phyloP scores from a whole-genome alignment of 2,113 vertebrate genomes.

The Alectura lathami region DNA sequence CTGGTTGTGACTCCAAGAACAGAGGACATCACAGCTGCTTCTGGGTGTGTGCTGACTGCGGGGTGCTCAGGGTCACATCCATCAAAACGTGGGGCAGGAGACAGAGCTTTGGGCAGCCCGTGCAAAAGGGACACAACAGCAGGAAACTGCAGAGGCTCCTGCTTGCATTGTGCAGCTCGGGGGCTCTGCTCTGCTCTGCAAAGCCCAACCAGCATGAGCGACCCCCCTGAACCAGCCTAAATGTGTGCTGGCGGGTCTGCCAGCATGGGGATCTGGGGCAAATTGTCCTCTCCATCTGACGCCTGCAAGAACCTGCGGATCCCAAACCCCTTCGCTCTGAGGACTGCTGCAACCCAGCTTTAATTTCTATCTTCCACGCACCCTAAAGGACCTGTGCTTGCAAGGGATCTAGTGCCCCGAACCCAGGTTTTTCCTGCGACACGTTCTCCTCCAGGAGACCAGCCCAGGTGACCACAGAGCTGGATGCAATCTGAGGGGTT shows the following conservation, averaged over 20 bases:
- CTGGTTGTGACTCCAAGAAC: background rate
- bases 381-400: background rate
- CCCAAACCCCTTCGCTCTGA: background rate
- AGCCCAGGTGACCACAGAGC: accelerated
- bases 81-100: too few relatives aligned
- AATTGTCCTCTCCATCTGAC: background rate
- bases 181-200: background rate
- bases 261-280: accelerated
- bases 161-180: accelerated
- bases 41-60: background rate
- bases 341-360: background rate
- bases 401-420: accelerated
- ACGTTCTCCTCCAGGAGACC: background rate
- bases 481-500: too few relatives aligned
- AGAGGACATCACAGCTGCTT: background rate
- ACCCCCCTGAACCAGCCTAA: background rate
- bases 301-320: too few relatives aligned
- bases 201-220: background rate
- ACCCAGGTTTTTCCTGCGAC: background rate
- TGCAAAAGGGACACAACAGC: background rate
- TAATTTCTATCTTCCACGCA: background rate
- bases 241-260: background rate
- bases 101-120: accelerated
- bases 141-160: background rate
- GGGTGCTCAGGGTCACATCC: background rate